phyloP scores from a whole-genome alignment of 2,888 invertebrate species.

The Gnatocerus cornutus region DNA sequence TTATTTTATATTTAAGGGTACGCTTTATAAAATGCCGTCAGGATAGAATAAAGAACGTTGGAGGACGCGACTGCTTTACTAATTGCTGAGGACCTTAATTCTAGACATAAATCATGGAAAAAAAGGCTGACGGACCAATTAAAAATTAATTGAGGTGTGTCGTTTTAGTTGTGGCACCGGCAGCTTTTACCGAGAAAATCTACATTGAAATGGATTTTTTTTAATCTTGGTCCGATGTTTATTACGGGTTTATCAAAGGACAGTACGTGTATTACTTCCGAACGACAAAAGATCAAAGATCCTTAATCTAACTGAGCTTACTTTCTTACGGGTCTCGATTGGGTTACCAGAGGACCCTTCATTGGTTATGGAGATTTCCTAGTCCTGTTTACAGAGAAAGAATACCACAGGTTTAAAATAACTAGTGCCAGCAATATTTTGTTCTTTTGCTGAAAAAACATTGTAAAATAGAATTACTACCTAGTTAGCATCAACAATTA shows the following conservation, averaged over 20 bases:
- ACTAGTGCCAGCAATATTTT: no score
- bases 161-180: conserved; percentile 1
- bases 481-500: no score
- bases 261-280: conserved; percentile 26
- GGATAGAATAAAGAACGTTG: conserved; percentile 29
- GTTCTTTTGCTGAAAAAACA: no score
- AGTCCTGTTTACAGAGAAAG: no score
- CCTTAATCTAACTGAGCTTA: conserved; percentile 28
- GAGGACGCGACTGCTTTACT: conserved; percentile 34
- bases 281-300: conserved; percentile 35
- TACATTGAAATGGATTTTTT: conserved; percentile 40
- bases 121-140: conserved; percentile 26
- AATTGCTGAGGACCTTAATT: conserved; percentile 22
- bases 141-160: conserved; percentile 32
- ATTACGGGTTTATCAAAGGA: conserved; percentile 33
- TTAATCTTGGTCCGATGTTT: conserved; percentile 23
- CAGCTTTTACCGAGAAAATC: conserved; percentile 17
- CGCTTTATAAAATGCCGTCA: conserved; percentile 28
- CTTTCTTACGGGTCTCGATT: conserved; percentile 22
- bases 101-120: conserved; percentile 29
- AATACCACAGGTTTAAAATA: no score
- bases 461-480: no score
- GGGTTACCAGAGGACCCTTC: neutral
- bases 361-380: no score
- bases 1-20: conserved; percentile 40